These are phyloP conservation scores for Drosophila demipolita DNA, from an alignment of 2,888 invertebrate genomes.

Conservation along the genomic window DNA sequence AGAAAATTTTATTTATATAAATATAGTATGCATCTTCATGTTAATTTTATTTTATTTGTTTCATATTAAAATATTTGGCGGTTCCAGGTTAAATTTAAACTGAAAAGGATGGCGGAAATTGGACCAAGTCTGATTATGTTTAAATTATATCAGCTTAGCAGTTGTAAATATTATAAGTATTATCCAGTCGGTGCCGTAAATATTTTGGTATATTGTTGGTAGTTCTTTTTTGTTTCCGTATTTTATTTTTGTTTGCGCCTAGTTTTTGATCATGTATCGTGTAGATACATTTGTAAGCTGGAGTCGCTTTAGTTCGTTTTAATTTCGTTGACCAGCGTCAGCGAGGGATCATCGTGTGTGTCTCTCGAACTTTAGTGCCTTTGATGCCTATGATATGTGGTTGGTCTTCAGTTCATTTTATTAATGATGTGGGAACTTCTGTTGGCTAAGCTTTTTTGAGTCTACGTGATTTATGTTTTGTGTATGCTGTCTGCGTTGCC, in stretches of 20 bases:
- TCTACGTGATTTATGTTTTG: constrained; percentile 39
- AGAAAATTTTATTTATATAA: too few relatives aligned
- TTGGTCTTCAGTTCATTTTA: constrained; percentile 37
- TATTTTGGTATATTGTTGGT: not conserved
- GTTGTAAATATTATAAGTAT: not conserved
- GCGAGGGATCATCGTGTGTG: constrained; percentile 69
- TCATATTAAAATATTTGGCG: too few relatives aligned
- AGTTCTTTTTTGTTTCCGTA: constrained; percentile 8
- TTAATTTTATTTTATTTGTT: too few relatives aligned
- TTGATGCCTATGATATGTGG: constrained; percentile 15
- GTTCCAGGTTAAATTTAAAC: not conserved
- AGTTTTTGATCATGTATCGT: constrained; percentile 53
- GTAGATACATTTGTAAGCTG: constrained; percentile 78
- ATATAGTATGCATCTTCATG: too few relatives aligned
- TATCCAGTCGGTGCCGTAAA: not conserved
- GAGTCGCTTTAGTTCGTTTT: constrained; percentile 70
- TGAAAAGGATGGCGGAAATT: not conserved
- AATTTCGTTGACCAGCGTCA: constrained; percentile 63
- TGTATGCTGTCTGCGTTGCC: constrained; percentile 31
- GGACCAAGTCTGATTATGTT: not conserved
- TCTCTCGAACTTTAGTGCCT: constrained; percentile 35
- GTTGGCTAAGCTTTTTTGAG: constrained; percentile 48
- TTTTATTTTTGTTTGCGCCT: constrained; percentile 29
- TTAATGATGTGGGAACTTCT: constrained; percentile 82
- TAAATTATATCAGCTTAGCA: not conserved